phyloP scores from a whole-genome alignment of 1,140 invertebrate species.

The Drosophila orena region DNA sequence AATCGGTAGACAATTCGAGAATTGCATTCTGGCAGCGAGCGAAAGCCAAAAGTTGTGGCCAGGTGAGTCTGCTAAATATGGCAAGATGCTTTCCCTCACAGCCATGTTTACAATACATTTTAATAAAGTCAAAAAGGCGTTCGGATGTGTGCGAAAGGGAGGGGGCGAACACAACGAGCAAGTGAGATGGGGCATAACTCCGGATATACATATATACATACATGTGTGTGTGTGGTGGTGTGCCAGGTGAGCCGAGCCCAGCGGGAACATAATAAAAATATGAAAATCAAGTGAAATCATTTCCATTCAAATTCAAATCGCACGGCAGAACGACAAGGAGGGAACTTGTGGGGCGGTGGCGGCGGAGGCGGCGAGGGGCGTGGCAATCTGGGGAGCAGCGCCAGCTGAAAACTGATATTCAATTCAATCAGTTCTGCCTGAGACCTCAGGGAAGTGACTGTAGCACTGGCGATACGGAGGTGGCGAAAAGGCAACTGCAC shows the following conservation, averaged over 20 bases:
- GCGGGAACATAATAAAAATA: conserved; percentile 69
- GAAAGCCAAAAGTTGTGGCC: conserved; percentile 16
- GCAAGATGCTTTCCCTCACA: not conserved
- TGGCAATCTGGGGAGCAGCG: conserved; percentile 23
- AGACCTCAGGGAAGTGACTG: conserved; percentile 29
- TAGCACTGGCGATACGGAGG: not conserved
- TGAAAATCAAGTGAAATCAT: conserved; percentile 82
- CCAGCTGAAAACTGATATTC: conserved; percentile 73
- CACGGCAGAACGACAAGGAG: conserved; percentile 43
- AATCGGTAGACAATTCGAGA: conserved; percentile 34
- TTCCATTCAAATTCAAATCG: conserved; percentile 81
- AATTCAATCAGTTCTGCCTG: conserved; percentile 76
- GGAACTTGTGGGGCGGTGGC: not conserved
- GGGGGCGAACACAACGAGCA: conserved; percentile 9
- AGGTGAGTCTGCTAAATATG: conserved; percentile 3
- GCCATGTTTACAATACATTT: conserved; percentile 44
- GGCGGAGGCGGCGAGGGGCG: not conserved
- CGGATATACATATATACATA: conserved; percentile 8
- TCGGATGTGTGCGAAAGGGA: conserved; percentile 10
- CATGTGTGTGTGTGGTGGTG: not conserved
- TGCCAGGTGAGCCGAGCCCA: conserved; percentile 37
- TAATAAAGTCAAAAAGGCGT: conserved; percentile 59
- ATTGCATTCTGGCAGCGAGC: conserved; percentile 27
- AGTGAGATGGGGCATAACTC: not conserved
- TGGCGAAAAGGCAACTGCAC: not conserved